phyloP scores from a whole-genome alignment of 2,113 vertebrate species.

The Athene noctua region DNA sequence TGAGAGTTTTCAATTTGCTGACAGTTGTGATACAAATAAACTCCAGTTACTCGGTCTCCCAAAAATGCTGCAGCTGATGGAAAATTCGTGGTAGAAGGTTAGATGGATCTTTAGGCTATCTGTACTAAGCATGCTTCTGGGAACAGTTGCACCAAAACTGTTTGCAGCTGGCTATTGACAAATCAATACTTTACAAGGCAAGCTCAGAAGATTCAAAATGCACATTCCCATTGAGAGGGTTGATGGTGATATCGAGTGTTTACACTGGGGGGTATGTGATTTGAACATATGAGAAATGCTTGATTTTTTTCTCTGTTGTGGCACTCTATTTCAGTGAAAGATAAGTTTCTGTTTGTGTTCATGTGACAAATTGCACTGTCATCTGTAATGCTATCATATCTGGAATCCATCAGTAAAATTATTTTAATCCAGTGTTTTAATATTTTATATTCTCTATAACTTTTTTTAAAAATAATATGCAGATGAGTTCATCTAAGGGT shows the following conservation, averaged over 20 bases:
- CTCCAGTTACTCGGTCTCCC: background rate
- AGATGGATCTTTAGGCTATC: background rate
- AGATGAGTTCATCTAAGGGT: background rate
- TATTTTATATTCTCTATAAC: background rate
- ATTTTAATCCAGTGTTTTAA: background rate
- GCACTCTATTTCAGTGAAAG: background rate
- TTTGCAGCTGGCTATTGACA: background rate
- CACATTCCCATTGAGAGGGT: accelerated
- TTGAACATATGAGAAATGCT: background rate
- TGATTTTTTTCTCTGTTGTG: background rate
- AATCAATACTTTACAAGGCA: background rate
- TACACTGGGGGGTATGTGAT: background rate
- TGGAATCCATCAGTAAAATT: background rate
- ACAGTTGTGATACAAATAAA: background rate
- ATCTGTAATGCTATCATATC: background rate
- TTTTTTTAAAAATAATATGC: background rate
- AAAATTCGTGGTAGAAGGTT: background rate
- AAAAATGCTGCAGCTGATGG: background rate
- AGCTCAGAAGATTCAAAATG: background rate
- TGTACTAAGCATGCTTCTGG: background rate
- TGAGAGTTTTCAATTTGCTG: background rate
- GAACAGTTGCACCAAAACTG: background rate
- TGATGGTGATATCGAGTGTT: background rate
- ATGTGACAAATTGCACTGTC: background rate
- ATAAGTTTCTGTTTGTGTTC: background rate